These are phyloP conservation scores for Nycticebus coucang DNA, from an alignment of 2,113 vertebrate species.

Conservation along the genomic window DNA sequence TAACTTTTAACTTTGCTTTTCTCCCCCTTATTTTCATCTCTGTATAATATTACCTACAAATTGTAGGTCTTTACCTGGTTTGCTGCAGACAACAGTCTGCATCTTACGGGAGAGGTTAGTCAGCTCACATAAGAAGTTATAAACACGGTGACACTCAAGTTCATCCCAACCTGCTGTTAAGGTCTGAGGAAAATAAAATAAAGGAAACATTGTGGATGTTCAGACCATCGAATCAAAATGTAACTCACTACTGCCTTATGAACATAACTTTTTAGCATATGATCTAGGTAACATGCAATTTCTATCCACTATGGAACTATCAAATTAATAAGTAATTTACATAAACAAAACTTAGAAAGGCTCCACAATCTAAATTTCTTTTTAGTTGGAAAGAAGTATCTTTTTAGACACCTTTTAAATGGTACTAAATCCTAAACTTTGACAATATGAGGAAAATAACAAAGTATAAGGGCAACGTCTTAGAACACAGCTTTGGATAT, in stretches of 20 bases:
- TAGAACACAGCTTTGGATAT: neutral
- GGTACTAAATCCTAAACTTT: slow-evolving; percentile 34
- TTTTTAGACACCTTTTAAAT: slow-evolving; percentile 42
- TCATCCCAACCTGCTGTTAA: slow-evolving; percentile 95
- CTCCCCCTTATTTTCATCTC: neutral
- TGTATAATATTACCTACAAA: neutral
- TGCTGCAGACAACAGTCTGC: slow-evolving; percentile 86
- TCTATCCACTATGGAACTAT: slow-evolving; percentile 22
- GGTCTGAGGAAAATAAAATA: slow-evolving; percentile 82
- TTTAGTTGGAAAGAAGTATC: slow-evolving; percentile 33
- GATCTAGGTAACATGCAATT: neutral
- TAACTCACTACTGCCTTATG: slow-evolving; percentile 4
- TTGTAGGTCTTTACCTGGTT: slow-evolving; percentile 86
- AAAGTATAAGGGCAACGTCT: neutral
- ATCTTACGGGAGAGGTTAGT: slow-evolving; percentile 87
- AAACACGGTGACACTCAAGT: slow-evolving; percentile 92
- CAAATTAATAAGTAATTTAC: slow-evolving; percentile 21
- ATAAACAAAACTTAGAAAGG: slow-evolving; percentile 39
- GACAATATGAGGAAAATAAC: slow-evolving; percentile 8
- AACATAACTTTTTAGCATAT: neutral
- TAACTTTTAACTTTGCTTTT: neutral
- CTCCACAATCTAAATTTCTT: slow-evolving; percentile 48
- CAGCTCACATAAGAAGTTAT: slow-evolving; percentile 89
- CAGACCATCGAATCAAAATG: neutral
- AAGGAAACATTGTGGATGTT: neutral